phyloP scores from a whole-genome alignment of 2,888 invertebrate genomes.

The Acleris cristana region DNA sequence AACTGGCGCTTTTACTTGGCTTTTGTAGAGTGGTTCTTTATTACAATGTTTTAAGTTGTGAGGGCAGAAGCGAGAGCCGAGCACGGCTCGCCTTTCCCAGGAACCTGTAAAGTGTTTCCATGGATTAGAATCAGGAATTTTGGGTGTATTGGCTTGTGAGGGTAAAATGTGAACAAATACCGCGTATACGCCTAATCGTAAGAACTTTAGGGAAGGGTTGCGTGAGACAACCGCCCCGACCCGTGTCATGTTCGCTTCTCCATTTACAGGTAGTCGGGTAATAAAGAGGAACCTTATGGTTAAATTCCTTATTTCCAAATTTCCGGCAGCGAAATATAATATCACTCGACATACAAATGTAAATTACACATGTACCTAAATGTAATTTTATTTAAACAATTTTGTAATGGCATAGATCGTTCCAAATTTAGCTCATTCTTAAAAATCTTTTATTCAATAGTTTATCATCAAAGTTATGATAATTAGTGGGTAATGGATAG shows the following conservation, averaged over 20 bases:
- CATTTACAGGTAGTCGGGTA: slow-evolving; percentile 27
- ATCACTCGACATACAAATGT: too few relatives aligned
- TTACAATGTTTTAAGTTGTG: not conserved
- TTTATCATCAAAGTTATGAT: too few relatives aligned
- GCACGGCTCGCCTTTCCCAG: not conserved
- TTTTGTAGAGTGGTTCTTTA: slow-evolving; percentile 2
- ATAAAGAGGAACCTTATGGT: slow-evolving; percentile 6
- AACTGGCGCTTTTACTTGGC: not conserved
- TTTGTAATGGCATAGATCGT: too few relatives aligned
- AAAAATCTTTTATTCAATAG: too few relatives aligned
- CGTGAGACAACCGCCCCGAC: slow-evolving; percentile 34
- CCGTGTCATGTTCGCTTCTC: slow-evolving; percentile 37
- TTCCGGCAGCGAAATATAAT: not conserved
- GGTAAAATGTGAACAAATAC: slow-evolving; percentile 35
- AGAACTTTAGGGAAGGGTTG: slow-evolving; percentile 36
- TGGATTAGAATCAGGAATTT: slow-evolving; percentile 6
- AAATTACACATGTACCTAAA: too few relatives aligned
- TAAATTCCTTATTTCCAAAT: not conserved
- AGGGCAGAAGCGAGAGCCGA: not conserved
- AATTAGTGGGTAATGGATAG: too few relatives aligned
- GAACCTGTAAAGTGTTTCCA: slow-evolving; percentile 8
- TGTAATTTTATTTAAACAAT: too few relatives aligned
- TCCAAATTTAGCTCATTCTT: too few relatives aligned
- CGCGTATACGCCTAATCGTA: slow-evolving; percentile 33
- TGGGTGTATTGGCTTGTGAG: slow-evolving; percentile 30